phyloP scores from a whole-genome alignment of 2,113 vertebrate species.

The Elanoides forficatus region DNA sequence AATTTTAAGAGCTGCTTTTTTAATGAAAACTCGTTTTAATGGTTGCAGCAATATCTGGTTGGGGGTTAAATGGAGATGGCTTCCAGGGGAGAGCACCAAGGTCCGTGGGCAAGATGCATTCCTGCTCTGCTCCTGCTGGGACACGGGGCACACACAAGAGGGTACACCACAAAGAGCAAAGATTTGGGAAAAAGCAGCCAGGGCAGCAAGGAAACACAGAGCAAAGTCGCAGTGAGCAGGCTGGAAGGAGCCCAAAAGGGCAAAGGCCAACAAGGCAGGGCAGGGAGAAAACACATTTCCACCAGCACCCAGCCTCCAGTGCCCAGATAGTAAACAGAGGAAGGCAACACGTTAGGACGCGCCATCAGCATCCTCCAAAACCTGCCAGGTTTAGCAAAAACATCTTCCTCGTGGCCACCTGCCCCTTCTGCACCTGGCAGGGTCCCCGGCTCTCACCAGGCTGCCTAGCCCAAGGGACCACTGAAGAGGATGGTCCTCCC shows the following conservation, averaged over 20 bases:
- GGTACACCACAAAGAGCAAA: background rate
- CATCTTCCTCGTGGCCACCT: rapidly evolving
- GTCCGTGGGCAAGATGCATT: rapidly evolving
- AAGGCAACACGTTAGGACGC: background rate
- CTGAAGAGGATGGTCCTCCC: background rate
- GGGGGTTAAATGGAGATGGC: background rate
- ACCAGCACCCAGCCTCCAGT: background rate
- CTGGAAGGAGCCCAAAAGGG: background rate
- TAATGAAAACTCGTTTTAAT: background rate
- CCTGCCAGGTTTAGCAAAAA: background rate
- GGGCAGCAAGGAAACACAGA: background rate
- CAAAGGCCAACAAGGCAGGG: background rate
- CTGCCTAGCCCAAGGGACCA: background rate
- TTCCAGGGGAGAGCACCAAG: background rate
- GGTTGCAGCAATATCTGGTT: background rate
- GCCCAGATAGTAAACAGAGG: rapidly evolving
- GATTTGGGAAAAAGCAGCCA: background rate
- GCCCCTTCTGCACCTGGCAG: background rate
- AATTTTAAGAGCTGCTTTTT: background rate
- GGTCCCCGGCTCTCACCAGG: background rate
- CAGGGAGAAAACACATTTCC: background rate
- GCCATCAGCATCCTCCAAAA: background rate
- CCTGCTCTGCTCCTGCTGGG: background rate
- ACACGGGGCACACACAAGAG: background rate
- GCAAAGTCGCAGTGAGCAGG: background rate